A percentile compares a stretch with the other conserved stretches of the same genome.
These are phyloP conservation scores for Aspiorhynchus laticeps DNA, from an alignment of 2,113 vertebrate species.

Conservation along the genomic window DNA sequence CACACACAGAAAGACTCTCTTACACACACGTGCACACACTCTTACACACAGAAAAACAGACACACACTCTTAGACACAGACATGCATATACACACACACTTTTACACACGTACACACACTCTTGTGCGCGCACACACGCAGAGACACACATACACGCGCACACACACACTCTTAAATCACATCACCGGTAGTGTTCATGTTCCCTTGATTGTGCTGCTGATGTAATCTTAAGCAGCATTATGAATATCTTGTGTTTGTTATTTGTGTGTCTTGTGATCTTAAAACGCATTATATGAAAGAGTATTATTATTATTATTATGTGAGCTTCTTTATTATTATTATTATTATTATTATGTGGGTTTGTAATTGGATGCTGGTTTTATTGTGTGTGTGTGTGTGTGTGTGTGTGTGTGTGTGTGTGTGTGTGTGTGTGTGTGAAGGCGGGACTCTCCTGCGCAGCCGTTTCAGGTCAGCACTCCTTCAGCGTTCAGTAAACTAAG, in stretches of 20 bases:
- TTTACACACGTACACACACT: accelerated
- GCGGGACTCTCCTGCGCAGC: conserved; percentile 80
- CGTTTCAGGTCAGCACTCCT: conserved; percentile 92
- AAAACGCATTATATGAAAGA: too few relatives aligned
- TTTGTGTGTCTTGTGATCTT: too few relatives aligned
- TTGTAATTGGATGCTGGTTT: not conserved
- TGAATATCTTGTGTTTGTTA: too few relatives aligned
- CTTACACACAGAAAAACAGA: not conserved
- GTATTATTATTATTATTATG: too few relatives aligned
- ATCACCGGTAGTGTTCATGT: too few relatives aligned
- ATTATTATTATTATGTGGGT: too few relatives aligned
- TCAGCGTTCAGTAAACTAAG: conserved; percentile 94
- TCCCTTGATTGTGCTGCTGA: too few relatives aligned
- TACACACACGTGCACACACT: not conserved
- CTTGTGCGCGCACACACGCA: accelerated
- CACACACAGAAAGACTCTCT: conserved; percentile 35
- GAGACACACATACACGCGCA: conserved; percentile 1
- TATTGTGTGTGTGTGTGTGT: not conserved
- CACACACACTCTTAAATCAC: not conserved
- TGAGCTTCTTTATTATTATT: too few relatives aligned
- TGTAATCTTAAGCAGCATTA: too few relatives aligned
- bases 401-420: not conserved
- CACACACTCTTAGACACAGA: too few relatives aligned
- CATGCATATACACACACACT: too few relatives aligned
- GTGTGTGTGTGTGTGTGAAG: conserved; percentile 52